Conservation (phyloP, 2,113 vertebrate species). For the Phrynosoma platyrhinos region DNA sequence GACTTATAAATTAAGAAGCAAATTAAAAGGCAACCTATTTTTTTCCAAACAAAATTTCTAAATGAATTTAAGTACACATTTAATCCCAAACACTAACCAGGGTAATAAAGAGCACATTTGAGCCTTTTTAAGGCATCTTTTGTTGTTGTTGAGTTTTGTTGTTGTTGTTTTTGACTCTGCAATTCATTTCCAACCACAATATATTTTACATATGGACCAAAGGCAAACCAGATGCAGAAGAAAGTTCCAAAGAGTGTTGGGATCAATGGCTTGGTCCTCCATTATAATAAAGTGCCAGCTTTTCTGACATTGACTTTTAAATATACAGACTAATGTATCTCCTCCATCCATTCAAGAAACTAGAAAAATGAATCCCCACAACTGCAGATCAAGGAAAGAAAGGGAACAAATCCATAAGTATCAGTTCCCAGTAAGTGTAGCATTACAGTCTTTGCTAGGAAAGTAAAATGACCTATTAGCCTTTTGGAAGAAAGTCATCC, state of each 20-base stretch:
- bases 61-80: not conserved
- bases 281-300: not conserved
- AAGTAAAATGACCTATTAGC: not conserved
- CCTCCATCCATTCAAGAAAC: not conserved
- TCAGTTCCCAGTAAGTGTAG: not conserved
- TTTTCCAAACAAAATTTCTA: not conserved
- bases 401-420: not conserved
- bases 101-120: not conserved
- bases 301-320: not conserved
- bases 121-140: accelerated
- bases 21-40: constrained; percentile 21
- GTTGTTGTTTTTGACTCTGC: not conserved
- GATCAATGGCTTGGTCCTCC: too few species aligned
- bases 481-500: not conserved
- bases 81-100: constrained; percentile 19
- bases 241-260: not conserved
- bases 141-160: too few species aligned
- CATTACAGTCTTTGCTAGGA: not conserved
- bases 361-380: not conserved
- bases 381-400: not conserved
- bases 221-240: not conserved
- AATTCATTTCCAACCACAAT: not conserved
- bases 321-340: not conserved
- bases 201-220: not conserved
- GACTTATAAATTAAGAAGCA: not conserved